These are phyloP conservation scores for Panzeria rudis DNA, from an alignment of 2,888 invertebrate genomes.

Conservation along the genomic window DNA sequence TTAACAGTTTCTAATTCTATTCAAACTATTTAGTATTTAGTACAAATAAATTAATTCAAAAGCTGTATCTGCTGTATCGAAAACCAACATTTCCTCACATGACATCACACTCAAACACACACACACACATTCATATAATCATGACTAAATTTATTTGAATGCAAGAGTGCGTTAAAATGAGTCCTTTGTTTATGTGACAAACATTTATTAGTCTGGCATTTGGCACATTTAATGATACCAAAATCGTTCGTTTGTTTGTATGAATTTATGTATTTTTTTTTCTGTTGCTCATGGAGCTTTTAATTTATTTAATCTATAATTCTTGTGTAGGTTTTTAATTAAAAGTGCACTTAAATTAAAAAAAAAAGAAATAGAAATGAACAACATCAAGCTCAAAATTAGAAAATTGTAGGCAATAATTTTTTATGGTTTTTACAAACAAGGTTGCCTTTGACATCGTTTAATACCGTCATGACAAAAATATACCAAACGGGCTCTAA, in stretches of 20 bases:
- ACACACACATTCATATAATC: not conserved
- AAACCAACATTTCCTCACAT: not conserved
- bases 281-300: slow-evolving; percentile 39
- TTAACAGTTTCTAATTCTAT: not conserved
- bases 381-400: slow-evolving; percentile 31
- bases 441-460: not conserved
- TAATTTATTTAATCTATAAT: slow-evolving; percentile 73
- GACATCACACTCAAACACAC: not conserved
- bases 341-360: slow-evolving; percentile 71
- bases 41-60: slow-evolving; percentile 22
- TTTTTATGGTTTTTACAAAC: slow-evolving; percentile 25
- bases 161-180: slow-evolving; percentile 10
- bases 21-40: not conserved
- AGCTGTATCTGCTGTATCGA: not conserved
- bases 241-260: not conserved
- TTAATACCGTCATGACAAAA: not conserved
- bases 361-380: slow-evolving; percentile 27
- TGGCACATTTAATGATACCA: slow-evolving; percentile 59
- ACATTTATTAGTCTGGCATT: slow-evolving; percentile 70
- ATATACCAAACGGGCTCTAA: slow-evolving; percentile 19
- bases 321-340: slow-evolving; percentile 77
- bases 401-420: slow-evolving; percentile 45
- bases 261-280: slow-evolving; percentile 36
- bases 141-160: slow-evolving; percentile 11
- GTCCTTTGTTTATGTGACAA: slow-evolving; percentile 48